Evolutionary conservation across 2,888 invertebrate genomes (phyloP), one percentile per base, ranked within the genome.

Genomic region (Agrotis ipsilon): DNA sequence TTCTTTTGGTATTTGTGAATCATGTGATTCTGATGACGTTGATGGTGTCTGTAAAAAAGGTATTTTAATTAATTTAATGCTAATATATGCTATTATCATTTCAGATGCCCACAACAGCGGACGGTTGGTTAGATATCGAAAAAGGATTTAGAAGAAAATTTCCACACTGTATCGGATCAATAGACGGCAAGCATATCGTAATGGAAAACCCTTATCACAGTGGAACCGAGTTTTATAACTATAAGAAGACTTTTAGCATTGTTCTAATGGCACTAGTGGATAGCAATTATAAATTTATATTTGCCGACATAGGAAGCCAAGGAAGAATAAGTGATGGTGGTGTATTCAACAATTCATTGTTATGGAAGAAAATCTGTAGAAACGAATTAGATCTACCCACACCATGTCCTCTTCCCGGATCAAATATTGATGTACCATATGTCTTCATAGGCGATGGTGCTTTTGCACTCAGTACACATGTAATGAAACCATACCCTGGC

Each of bases 401-500:
- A 60, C 81, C 83, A 80, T 73, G 74, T 67, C 84, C 85, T 59
- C 76, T 84, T 77, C 80, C 85, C 1, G 82, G 80, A 70, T 77
- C 77, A 21, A 73, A 82, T 64, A 72, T 84, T 79, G 21, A 87
- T 74, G 7, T 88, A 2, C 87, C 87, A 62, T 88, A 87, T 61
- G 79, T 89, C 0, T 87, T 89, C 64, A 39, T 88, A 82, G 86
- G 45, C 13, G 86, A 89, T 57, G 82, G 85, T 72, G 88, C 87
- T 78, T 89, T 88, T 86, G 84, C 88, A 75, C 58, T 89, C 9
- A 80, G 80, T 76, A 7, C 27, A 60, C 80, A 87, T 58, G 70
- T 87, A 57, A 87, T 88, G 86, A 89, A 89, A 70, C 87, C 86
- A 39, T 86, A 81, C 80, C 84, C 86, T 68, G 86, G 85, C 46